phyloP scores from a whole-genome alignment of 2,888 invertebrate genomes.

The Lasioglossum figueresi region DNA sequence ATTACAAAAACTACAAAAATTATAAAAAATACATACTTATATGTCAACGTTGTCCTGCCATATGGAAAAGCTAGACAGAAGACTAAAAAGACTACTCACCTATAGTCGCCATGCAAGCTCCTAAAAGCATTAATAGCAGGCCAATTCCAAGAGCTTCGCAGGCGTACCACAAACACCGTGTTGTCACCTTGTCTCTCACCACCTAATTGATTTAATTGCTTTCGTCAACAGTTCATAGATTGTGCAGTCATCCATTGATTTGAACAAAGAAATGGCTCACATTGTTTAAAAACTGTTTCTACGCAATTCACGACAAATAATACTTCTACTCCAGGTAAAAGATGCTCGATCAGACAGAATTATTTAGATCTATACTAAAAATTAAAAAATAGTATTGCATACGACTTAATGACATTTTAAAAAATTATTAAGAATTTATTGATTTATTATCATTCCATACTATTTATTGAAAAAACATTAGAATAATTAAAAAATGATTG shows the following conservation, averaged over 20 bases:
- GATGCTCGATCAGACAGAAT: neutral
- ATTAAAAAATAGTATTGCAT: neutral
- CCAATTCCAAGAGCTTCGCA: slow-evolving; percentile 96
- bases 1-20: neutral
- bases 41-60: neutral
- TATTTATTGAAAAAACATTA: too few species aligned
- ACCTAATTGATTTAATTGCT: slow-evolving; percentile 85
- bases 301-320: neutral
- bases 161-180: slow-evolving; percentile 96
- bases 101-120: slow-evolving; percentile 96
- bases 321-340: neutral
- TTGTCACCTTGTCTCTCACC: slow-evolving; percentile 94
- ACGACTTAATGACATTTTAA: neutral
- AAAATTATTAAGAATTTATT: neutral
- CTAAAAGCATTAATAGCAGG: slow-evolving; percentile 93
- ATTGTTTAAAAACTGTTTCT: neutral
- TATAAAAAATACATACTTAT: neutral
- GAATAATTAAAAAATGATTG: neutral
- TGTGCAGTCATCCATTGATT: slow-evolving; percentile 5
- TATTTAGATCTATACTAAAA: neutral
- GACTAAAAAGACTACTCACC: slow-evolving; percentile 86
- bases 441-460: too few species aligned
- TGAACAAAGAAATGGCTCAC: neutral
- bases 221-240: slow-evolving; percentile 64
- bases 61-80: neutral